phyloP scores from a whole-genome alignment of 2,113 vertebrate genomes.

The Thomomys bottae region DNA sequence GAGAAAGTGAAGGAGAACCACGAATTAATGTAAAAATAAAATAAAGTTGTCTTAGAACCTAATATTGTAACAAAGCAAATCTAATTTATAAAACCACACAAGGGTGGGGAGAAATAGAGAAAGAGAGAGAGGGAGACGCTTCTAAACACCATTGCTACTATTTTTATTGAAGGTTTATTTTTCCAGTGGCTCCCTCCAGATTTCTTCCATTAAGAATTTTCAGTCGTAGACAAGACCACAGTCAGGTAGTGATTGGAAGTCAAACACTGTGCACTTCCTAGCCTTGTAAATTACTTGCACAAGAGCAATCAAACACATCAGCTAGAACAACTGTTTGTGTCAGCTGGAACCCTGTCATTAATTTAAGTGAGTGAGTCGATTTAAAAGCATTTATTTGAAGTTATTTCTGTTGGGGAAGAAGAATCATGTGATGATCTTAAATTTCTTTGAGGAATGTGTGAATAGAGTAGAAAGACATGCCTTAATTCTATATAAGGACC shows the following conservation, averaged over 20 bases:
- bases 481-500: not conserved
- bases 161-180: not conserved
- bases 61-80: not conserved
- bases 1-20: not conserved
- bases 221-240: not conserved
- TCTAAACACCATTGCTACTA: not conserved
- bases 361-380: conserved; percentile 45
- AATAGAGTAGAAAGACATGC: not conserved
- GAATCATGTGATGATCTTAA: conserved; percentile 8
- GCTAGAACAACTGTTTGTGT: conserved; percentile 16
- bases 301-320: conserved; percentile 59
- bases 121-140: too few relatives aligned
- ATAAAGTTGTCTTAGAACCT: not conserved
- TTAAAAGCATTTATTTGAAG: conserved; percentile 54
- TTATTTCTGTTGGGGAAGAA: conserved; percentile 49
- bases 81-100: not conserved
- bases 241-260: conserved; percentile 33
- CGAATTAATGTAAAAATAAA: not conserved
- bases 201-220: not conserved
- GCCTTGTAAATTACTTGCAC: conserved; percentile 40
- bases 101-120: too few relatives aligned
- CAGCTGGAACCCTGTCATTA: conserved; percentile 54
- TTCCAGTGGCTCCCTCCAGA: not conserved
- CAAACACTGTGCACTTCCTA: not conserved
- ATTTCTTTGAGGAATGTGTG: not conserved